Evolutionary conservation across 1,140 invertebrate species (phyloP).

Genomic region (Sitophilus oryzae): DNA sequence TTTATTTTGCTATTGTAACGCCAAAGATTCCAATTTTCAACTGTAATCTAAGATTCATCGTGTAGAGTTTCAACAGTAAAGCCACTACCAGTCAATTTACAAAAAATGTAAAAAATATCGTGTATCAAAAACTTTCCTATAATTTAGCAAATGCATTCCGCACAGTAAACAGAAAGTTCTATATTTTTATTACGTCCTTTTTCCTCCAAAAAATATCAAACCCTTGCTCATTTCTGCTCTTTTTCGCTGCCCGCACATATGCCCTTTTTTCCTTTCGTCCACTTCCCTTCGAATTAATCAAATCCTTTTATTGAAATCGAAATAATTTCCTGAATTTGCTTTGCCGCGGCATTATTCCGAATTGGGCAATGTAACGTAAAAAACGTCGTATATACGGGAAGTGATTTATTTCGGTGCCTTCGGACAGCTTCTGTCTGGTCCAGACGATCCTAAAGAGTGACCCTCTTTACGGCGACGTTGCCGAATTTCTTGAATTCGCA

Average conservation of each 20-base stretch:
- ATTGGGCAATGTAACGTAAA: slow-evolving; percentile 34
- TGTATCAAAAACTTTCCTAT: no score
- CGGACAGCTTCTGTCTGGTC: slow-evolving; percentile 22
- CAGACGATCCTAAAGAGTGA: slow-evolving; percentile 23
- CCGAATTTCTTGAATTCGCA: no score
- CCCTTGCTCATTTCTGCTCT: not conserved
- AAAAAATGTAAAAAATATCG: no score
- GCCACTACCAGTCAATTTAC: no score
- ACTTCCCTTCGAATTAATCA: slow-evolving; percentile 18
- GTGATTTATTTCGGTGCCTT: slow-evolving; percentile 28
- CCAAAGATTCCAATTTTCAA: no score
- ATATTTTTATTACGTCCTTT: no score
- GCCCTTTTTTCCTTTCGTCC: not conserved
- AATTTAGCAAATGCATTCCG: no score
- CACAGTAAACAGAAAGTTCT: no score
- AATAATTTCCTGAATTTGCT: slow-evolving; percentile 28
- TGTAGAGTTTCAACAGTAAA: no score
- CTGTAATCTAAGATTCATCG: no score
- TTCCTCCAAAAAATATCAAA: slow-evolving; percentile 8
- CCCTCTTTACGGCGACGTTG: slow-evolving; percentile 13
- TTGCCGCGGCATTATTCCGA: slow-evolving; percentile 17
- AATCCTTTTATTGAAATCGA: slow-evolving; percentile 32
- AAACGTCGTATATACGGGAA: slow-evolving; percentile 23
- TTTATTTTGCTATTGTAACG: no score
- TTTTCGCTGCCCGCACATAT: not conserved